Percentiles rank a stretch among this genome's conserved stretches.
Evolutionary conservation across 2,888 invertebrate species (phyloP).

Genomic region (Helicoverpa assulta): DNA sequence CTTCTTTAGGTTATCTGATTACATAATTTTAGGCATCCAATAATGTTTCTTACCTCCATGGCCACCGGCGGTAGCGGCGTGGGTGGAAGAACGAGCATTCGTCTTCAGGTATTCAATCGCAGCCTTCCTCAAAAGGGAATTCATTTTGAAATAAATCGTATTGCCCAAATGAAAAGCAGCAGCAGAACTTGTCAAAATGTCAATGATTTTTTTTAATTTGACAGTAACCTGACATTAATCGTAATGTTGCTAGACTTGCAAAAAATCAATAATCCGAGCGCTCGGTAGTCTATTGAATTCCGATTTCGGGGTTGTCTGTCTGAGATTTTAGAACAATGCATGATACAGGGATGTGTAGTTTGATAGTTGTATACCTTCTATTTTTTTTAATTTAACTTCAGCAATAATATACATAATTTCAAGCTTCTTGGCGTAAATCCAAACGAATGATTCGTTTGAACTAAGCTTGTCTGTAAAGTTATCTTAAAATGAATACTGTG

Average conservation of each 20-base stretch:
- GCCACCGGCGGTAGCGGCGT: slow-evolving; percentile 85
- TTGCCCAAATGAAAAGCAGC: slow-evolving; percentile 13
- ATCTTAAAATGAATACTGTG: too few species aligned
- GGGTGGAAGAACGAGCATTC: slow-evolving; percentile 81
- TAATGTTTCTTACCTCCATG: slow-evolving; percentile 80
- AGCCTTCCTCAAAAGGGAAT: slow-evolving; percentile 84
- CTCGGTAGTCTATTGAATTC: slow-evolving; percentile 1
- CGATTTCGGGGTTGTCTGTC: too few species aligned
- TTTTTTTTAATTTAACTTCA: too few species aligned
- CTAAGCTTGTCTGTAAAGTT: too few species aligned
- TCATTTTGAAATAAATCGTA: slow-evolving; percentile 76
- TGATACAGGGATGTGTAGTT: too few species aligned
- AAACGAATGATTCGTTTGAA: too few species aligned
- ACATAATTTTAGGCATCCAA: slow-evolving; percentile 78
- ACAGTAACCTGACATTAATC: slow-evolving; percentile 27
- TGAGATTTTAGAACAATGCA: background rate
- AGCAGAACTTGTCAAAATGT: slow-evolving; percentile 25
- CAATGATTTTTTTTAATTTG: background rate
- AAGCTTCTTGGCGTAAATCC: too few species aligned
- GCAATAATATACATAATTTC: too few species aligned
- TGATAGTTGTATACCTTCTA: too few species aligned
- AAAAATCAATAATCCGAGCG: slow-evolving; percentile 31
- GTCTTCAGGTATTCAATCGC: slow-evolving; percentile 85
- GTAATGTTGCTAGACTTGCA: slow-evolving; percentile 20
- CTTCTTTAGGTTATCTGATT: slow-evolving; percentile 81